Evolutionary conservation across 1,140 invertebrate species (phyloP).

Genomic region (Saccostrea echinata): DNA sequence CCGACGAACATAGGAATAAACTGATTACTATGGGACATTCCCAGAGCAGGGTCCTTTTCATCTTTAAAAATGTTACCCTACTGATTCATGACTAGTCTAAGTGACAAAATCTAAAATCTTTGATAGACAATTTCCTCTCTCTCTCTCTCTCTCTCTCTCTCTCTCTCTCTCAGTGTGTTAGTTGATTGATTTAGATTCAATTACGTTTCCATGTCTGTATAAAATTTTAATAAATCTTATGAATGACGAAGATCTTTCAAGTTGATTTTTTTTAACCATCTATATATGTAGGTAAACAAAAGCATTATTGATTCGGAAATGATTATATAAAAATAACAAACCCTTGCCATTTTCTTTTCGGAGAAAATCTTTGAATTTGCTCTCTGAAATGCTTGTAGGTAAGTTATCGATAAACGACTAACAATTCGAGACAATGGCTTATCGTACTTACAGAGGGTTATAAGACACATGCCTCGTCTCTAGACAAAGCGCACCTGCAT

Average conservation of each 20-base stretch:
- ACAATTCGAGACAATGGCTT: neutral
- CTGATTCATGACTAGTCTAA: too few relatives aligned
- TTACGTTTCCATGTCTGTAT: neutral
- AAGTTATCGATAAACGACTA: too few relatives aligned
- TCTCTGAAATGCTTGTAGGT: too few relatives aligned
- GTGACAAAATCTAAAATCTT: neutral
- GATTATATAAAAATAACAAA: too few relatives aligned
- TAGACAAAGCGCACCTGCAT: constrained; percentile 21
- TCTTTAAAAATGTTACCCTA: too few relatives aligned
- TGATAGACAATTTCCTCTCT: neutral
- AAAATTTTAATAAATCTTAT: neutral
- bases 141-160: constrained; percentile 33
- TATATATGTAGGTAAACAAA: too few relatives aligned
- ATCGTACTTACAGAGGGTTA: neutral
- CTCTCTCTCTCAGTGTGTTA: neutral
- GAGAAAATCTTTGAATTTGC: too few relatives aligned
- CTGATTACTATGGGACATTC: too few relatives aligned
- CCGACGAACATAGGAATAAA: too few relatives aligned
- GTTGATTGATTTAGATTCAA: neutral
- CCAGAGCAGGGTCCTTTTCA: too few relatives aligned
- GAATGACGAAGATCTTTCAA: neutral
- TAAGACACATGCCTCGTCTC: neutral
- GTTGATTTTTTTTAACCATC: neutral
- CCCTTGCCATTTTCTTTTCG: too few relatives aligned
- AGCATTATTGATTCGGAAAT: too few relatives aligned